Percentiles rank a stretch among this genome's conserved stretches.
These are phyloP conservation scores for Cataglyphis altisquamis DNA, from an alignment of 2,888 invertebrate species.

Conservation along the genomic window DNA sequence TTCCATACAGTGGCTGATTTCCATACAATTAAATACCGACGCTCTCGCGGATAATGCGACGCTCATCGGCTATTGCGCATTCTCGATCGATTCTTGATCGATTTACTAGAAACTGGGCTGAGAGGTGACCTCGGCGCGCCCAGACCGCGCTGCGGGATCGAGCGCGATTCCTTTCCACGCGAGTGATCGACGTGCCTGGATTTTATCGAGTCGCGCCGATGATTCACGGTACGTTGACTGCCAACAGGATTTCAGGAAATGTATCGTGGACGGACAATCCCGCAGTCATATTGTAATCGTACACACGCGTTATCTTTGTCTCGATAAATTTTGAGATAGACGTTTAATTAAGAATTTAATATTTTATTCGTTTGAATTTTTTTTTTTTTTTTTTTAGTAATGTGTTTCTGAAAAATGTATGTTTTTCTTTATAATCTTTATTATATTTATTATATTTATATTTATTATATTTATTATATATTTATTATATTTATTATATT, in stretches of 20 bases:
- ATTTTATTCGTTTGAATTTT: neutral
- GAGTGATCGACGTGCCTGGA: conserved; percentile 29
- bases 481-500: no score
- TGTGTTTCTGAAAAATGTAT: neutral
- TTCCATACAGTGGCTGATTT: conserved; percentile 34
- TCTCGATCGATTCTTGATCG: conserved; percentile 45
- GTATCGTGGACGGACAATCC: neutral
- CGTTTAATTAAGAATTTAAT: neutral
- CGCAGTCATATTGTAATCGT: neutral
- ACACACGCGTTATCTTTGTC: neutral
- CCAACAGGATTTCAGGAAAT: conserved; percentile 37
- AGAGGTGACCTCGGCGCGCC: conserved; percentile 25
- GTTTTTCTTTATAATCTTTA: neutral
- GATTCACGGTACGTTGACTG: conserved; percentile 48
- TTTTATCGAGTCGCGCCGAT: conserved; percentile 43
- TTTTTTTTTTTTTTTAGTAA: neutral
- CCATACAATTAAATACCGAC: conserved; percentile 48
- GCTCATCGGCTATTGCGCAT: conserved; percentile 7
- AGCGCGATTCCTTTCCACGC: conserved; percentile 37
- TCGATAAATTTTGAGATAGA: neutral
- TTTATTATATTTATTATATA: no score
- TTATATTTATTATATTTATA: no score
- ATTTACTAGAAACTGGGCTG: conserved; percentile 35
- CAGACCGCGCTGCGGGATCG: neutral
- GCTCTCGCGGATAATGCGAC: conserved; percentile 20